phyloP scores from a whole-genome alignment of 2,888 invertebrate genomes.

The Caenorhabditis drosophilae region DNA sequence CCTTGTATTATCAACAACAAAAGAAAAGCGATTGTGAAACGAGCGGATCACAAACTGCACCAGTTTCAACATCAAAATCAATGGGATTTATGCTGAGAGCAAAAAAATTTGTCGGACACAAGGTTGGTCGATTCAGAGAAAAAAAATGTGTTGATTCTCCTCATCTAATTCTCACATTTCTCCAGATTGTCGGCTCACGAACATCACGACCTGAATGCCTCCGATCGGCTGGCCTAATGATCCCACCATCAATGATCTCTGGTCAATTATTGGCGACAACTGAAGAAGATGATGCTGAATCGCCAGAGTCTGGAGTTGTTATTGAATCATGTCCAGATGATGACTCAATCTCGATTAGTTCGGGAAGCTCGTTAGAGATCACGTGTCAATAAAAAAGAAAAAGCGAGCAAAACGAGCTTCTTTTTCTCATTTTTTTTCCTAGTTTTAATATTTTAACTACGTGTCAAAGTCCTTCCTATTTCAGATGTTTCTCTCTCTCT shows the following conservation, averaged over 20 bases:
- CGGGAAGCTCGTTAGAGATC: slow-evolving; percentile 58
- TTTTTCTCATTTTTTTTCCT: too few species aligned
- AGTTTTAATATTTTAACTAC: too few species aligned
- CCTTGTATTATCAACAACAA: slow-evolving; percentile 1
- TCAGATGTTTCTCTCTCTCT: too few species aligned
- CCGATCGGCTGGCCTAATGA: slow-evolving; percentile 29
- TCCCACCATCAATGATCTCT: too few species aligned
- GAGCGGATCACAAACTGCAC: background rate
- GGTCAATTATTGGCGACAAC: slow-evolving; percentile 20
- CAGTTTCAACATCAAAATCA: background rate
- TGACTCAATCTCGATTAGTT: slow-evolving; percentile 55
- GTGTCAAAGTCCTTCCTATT: too few species aligned
- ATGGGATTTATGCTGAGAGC: background rate
- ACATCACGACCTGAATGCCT: slow-evolving; percentile 45
- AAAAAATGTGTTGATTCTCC: background rate
- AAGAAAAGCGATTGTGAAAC: background rate
- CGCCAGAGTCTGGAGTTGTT: slow-evolving; percentile 50
- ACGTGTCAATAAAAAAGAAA: slow-evolving; percentile 21
- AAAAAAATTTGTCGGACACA: background rate
- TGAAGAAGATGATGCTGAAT: slow-evolving; percentile 41
- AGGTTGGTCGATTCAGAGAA: background rate
- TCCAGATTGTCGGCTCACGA: background rate
- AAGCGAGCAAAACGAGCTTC: too few species aligned
- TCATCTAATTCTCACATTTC: background rate
- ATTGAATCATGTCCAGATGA: slow-evolving; percentile 30